Percentiles rank a stretch among this genome's conserved stretches.
Conservation (phyloP, 2,113 vertebrate genomes). For the Oryzias melastigma region DNA sequence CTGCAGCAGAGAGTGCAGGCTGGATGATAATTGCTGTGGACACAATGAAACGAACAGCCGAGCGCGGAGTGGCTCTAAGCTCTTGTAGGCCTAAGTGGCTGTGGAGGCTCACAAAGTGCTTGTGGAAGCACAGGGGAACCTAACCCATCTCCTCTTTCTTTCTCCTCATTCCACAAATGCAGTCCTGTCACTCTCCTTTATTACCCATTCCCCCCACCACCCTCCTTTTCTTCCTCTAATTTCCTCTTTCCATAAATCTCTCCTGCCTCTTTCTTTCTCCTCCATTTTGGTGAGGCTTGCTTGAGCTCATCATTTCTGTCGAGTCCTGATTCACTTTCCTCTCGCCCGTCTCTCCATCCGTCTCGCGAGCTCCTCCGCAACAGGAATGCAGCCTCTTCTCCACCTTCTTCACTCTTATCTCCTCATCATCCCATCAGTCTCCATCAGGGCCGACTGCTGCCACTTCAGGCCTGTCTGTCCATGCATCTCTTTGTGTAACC, state of each 20-base stretch:
- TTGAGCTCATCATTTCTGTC: constrained; percentile 52
- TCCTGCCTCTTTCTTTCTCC: constrained; percentile 13
- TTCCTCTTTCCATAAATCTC: constrained; percentile 56
- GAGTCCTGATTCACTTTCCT: constrained; percentile 60
- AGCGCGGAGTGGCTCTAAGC: constrained; percentile 34
- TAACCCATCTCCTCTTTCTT: constrained; percentile 47
- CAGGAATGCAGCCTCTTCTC: constrained; percentile 36
- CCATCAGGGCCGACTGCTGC: constrained; percentile 70
- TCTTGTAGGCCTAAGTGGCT: constrained; percentile 52
- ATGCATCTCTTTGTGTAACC: constrained; percentile 66
- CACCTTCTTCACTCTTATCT: constrained; percentile 60
- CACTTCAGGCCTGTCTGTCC: constrained; percentile 68
- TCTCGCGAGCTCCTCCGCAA: constrained; percentile 51
- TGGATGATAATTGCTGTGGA: constrained; percentile 57
- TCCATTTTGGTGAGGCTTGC: constrained; percentile 47
- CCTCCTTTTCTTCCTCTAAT: constrained; percentile 16
- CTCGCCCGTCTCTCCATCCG: constrained; percentile 41
- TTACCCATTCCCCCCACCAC: constrained; percentile 25
- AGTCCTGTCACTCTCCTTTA: constrained; percentile 35
- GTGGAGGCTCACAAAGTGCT: constrained; percentile 67
- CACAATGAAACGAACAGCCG: constrained; percentile 32
- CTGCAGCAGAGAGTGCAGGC: constrained; percentile 15
- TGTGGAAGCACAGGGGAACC: constrained; percentile 45
- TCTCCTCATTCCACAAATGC: constrained; percentile 10
- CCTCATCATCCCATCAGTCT: constrained; percentile 69